Evolutionary conservation across 2,888 invertebrate species (phyloP), one percentile per base, ranked within the genome.

Genomic region (Macrophya alboannulata): DNA sequence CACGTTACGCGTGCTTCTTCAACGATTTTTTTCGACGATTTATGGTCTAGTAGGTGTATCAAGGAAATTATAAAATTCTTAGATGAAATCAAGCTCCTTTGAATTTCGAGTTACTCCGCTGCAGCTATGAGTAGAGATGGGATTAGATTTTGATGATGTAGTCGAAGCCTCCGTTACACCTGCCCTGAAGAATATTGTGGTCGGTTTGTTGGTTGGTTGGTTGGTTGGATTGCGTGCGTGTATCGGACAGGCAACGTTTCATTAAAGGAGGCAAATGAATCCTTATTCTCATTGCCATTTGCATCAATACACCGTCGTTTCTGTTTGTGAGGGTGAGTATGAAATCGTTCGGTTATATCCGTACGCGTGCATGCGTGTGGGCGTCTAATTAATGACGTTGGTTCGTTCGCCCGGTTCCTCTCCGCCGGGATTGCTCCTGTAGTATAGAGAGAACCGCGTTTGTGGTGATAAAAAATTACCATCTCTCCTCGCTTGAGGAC

Each of bases 221-320:
- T n/a, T n/a, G 31, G 4, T 55, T 55, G 10, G 48, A 48, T 83
- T 83, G 68, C 83, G 83, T 83, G 83, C 71, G 62, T 12, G 81
- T n/a, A 48, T 31, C 83, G 83, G 68, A 48, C 25, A 83, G 83
- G 71, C 12, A 68, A 31, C 62, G 88, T 91, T 91, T 89, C 91
- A 91, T 91, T 91, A 90, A 87, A 74, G 85, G 81, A 79, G 85
- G 89, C 87, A 89, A 91, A 91, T 90, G 91, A 90, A 91, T 90
- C 88, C 87, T 86, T 84, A 74, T 76, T 88, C 85, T 86, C 86
- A 85, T 87, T 77, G 84, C 85, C 84, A 84, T 87, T 74, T 82
- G 59, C 45, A 31, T 71, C 68, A 31, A 43, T 55, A 55, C 55
- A 0, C 15, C 12, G 17, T n/a, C 37, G 37, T 12, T 40, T 25